Evolutionary conservation across 2,797 vertebrate genomes (phyloP).

Genomic region (Acipenser ruthenus): DNA sequence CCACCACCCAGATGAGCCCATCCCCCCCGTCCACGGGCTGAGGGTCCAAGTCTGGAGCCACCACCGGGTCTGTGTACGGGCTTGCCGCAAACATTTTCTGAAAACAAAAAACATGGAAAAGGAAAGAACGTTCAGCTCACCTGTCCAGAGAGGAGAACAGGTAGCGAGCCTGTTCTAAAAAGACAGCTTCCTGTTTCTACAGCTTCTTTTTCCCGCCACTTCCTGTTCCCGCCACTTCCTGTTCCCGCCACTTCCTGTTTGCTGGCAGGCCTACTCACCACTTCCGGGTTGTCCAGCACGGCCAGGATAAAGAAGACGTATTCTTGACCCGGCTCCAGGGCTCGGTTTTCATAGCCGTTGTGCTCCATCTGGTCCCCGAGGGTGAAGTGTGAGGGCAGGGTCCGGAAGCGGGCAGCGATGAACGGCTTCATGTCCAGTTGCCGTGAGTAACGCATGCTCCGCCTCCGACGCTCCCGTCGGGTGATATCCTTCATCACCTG

Average conservation of each 20-base stretch:
- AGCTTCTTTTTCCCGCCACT: too few species aligned
- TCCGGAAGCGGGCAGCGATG: conserved; percentile 79
- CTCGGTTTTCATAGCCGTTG: conserved; percentile 82
- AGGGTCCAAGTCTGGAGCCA: conserved; percentile 68
- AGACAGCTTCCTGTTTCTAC: conserved; percentile 22
- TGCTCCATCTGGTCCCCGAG: conserved; percentile 80
- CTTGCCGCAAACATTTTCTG: conserved; percentile 83
- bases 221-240: too few species aligned
- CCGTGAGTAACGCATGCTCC: conserved; percentile 78
- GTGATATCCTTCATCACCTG: conserved; percentile 77
- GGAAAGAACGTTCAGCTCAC: neutral
- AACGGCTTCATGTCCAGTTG: conserved; percentile 80
- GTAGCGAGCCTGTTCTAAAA: conserved; percentile 25
- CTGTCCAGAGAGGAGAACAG: accelerated
- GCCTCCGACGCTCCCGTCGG: conserved; percentile 62
- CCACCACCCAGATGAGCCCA: conserved; percentile 91
- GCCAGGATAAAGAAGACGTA: conserved; percentile 89
- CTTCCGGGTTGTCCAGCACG: conserved; percentile 70
- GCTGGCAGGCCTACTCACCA: conserved; percentile 56
- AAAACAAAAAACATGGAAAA: conserved; percentile 17
- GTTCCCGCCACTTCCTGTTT: too few species aligned
- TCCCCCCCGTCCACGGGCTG: conserved; percentile 78
- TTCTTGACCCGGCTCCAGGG: conserved; percentile 78
- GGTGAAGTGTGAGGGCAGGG: conserved; percentile 72
- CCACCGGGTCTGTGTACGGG: conserved; percentile 82